A percentile compares a stretch with the other conserved stretches of the same genome.
These are phyloP conservation scores for Lacerta viridis DNA, from an alignment of 2,797 vertebrate species.

Conservation along the genomic window DNA sequence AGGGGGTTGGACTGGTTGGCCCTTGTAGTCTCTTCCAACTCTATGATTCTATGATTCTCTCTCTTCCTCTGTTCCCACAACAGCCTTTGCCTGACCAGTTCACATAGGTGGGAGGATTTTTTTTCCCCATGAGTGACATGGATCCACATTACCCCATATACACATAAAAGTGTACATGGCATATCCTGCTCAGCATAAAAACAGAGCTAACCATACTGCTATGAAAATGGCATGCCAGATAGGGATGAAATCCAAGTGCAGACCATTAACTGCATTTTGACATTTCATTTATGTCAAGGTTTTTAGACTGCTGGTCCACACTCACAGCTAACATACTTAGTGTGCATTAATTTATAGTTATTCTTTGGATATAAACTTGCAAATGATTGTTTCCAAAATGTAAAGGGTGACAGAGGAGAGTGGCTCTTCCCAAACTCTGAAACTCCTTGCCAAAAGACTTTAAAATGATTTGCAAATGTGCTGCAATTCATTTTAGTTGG, in stretches of 20 bases:
- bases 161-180: background rate
- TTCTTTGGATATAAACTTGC: background rate
- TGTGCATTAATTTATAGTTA: background rate
- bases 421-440: too few species aligned
- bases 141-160: background rate
- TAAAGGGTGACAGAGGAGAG: too few species aligned
- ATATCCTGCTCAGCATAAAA: background rate
- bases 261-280: constrained; percentile 16
- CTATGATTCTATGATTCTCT: background rate
- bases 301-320: background rate
- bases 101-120: background rate
- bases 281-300: constrained; percentile 6
- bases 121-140: background rate
- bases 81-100: background rate
- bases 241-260: constrained; percentile 22
- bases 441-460: too few species aligned
- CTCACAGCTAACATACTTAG: background rate
- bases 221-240: constrained; percentile 9
- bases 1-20: too few species aligned
- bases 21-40: too few species aligned
- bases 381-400: background rate
- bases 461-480: too few species aligned
- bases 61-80: background rate
- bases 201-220: background rate
- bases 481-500: too few species aligned